phyloP scores from a whole-genome alignment of 2,888 invertebrate genomes.

The Rotaria sp. region DNA sequence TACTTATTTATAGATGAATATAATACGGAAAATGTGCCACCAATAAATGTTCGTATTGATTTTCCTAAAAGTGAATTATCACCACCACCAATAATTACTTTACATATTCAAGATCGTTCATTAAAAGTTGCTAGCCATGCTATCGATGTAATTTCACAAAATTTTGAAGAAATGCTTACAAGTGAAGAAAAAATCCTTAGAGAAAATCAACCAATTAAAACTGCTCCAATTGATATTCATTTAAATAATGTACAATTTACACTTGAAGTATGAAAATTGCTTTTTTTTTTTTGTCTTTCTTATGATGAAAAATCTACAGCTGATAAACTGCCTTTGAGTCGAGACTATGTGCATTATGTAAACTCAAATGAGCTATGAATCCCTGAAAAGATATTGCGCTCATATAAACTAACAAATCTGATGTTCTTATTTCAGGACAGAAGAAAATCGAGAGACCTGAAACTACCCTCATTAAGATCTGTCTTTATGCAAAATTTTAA shows the following conservation, averaged over 20 bases:
- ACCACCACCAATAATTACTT: neutral
- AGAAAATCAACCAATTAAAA: neutral
- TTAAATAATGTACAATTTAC: neutral
- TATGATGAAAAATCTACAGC: too few species aligned
- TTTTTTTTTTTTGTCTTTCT: neutral
- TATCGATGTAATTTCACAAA: neutral
- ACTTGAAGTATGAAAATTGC: neutral
- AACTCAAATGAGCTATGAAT: too few species aligned
- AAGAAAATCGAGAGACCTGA: too few species aligned
- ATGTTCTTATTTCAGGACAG: too few species aligned
- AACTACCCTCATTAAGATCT: too few species aligned
- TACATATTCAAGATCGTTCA: neutral
- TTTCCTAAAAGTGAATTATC: neutral
- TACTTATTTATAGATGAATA: neutral
- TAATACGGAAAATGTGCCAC: neutral
- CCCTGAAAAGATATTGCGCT: too few species aligned
- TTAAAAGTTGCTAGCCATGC: neutral
- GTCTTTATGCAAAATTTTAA: too few species aligned
- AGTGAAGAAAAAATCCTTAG: neutral
- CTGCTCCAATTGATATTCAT: neutral
- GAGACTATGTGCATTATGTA: too few species aligned
- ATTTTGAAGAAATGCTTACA: neutral
- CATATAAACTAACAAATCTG: too few species aligned
- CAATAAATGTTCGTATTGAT: constrained; percentile 6
- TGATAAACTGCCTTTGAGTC: too few species aligned